Percentiles rank a stretch among this genome's conserved stretches.
These are phyloP conservation scores for Sarcophaga peregrina DNA, from an alignment of 1,140 invertebrate species.

Conservation along the genomic window DNA sequence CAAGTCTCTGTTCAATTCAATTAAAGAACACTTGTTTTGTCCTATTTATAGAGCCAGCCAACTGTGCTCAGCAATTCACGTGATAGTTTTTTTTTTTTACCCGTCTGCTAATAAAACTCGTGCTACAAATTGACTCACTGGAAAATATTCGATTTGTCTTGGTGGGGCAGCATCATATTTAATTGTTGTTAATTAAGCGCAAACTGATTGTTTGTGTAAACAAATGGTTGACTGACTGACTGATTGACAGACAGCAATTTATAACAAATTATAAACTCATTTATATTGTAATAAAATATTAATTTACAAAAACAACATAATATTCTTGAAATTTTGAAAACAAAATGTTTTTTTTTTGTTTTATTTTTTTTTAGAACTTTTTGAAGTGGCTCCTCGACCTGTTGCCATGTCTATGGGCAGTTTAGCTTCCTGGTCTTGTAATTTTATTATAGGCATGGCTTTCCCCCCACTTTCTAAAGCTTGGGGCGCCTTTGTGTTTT, in stretches of 20 bases:
- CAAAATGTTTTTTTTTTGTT: background rate
- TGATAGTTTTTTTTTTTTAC: background rate
- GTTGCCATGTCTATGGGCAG: constrained; percentile 89
- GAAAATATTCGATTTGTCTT: background rate
- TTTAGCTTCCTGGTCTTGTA: constrained; percentile 88
- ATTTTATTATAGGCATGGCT: constrained; percentile 87
- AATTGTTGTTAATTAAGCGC: background rate
- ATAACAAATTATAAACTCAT: too few species aligned
- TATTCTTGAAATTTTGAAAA: too few species aligned
- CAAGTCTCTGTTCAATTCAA: background rate
- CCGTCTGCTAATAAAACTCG: background rate
- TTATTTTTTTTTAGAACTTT: constrained; percentile 75
- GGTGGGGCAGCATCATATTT: background rate
- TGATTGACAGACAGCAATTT: too few species aligned
- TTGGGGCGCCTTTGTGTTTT: constrained; percentile 78
- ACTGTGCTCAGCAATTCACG: background rate
- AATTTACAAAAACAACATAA: too few species aligned
- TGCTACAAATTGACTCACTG: background rate
- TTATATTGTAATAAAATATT: too few species aligned
- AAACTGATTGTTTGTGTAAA: too few species aligned
- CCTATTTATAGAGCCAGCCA: background rate
- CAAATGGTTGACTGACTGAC: too few species aligned
- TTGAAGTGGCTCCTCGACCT: constrained; percentile 85
- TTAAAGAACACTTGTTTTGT: background rate
- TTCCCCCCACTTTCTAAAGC: constrained; percentile 76